Evolutionary conservation across 2,113 vertebrate species (phyloP).

Genomic region (Sarotherodon lohbergeri): DNA sequence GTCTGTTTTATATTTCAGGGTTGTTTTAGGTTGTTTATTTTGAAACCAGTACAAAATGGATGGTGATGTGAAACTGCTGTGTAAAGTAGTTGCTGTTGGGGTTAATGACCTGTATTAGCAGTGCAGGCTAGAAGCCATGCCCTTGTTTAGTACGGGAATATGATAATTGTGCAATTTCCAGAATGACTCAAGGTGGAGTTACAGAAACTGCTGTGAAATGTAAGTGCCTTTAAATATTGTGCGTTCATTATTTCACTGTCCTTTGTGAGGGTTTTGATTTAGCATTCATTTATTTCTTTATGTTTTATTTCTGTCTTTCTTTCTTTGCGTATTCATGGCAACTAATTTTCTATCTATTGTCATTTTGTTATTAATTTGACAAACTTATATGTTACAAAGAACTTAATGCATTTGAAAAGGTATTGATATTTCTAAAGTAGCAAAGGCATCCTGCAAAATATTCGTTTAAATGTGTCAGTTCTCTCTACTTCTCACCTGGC

Average conservation of each 20-base stretch:
- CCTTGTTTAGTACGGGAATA: not conserved
- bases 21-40: not conserved
- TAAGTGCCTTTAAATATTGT: not conserved
- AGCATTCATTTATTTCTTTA: not conserved
- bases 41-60: not conserved
- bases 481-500: not conserved
- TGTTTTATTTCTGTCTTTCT: not conserved
- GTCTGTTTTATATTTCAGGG: not conserved
- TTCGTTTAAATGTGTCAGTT: not conserved
- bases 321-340: not conserved
- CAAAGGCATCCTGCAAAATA: no score
- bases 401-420: not conserved
- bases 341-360: not conserved
- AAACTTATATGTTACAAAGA: not conserved
- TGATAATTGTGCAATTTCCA: not conserved
- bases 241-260: not conserved
- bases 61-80: not conserved
- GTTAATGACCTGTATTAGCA: not conserved
- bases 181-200: not conserved
- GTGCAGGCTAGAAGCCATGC: not conserved
- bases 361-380: not conserved
- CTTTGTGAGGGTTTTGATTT: not conserved
- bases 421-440: not conserved
- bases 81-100: not conserved
- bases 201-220: not conserved